Evolutionary conservation across 2,797 vertebrate genomes (phyloP).

Genomic region (Sebastes vulpes): DNA sequence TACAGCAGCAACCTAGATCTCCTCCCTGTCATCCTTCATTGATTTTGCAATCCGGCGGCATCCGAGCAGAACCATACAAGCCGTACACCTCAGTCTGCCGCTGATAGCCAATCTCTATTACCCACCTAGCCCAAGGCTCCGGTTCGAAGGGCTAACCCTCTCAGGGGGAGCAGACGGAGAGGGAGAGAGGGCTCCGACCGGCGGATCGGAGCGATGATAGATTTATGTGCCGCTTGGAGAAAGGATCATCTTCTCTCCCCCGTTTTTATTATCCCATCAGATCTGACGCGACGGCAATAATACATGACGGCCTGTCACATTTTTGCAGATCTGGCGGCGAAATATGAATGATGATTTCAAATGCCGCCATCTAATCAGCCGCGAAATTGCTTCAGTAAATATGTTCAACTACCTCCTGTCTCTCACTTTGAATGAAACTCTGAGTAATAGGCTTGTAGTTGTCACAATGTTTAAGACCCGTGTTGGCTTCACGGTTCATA

Average conservation of each 20-base stretch:
- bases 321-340: constrained; percentile 52
- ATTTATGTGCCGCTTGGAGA: constrained; percentile 76
- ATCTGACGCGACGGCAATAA: constrained; percentile 67
- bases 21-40: constrained; percentile 77
- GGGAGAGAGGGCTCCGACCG: constrained; percentile 37
- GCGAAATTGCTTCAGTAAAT: constrained; percentile 81
- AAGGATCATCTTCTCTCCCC: constrained; percentile 65
- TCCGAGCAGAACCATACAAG: constrained; percentile 75
- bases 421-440: constrained; percentile 63
- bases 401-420: constrained; percentile 57
- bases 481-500: constrained; percentile 80
- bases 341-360: constrained; percentile 70
- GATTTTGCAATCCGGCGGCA: constrained; percentile 78
- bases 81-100: constrained; percentile 63
- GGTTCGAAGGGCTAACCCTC: constrained; percentile 56
- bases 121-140: constrained; percentile 64
- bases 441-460: constrained; percentile 81
- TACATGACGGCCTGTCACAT: constrained; percentile 72
- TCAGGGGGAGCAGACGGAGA: constrained; percentile 29
- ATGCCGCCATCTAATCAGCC: constrained; percentile 69
- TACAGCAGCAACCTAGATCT: constrained; percentile 68
- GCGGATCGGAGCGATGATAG: constrained; percentile 59
- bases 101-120: constrained; percentile 79
- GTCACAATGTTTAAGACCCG: constrained; percentile 80
- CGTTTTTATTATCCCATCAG: constrained; percentile 81